Evolutionary conservation across 1,140 invertebrate genomes (phyloP), one percentile per base, ranked within the genome.

Genomic region (Helicoverpa armigera): DNA sequence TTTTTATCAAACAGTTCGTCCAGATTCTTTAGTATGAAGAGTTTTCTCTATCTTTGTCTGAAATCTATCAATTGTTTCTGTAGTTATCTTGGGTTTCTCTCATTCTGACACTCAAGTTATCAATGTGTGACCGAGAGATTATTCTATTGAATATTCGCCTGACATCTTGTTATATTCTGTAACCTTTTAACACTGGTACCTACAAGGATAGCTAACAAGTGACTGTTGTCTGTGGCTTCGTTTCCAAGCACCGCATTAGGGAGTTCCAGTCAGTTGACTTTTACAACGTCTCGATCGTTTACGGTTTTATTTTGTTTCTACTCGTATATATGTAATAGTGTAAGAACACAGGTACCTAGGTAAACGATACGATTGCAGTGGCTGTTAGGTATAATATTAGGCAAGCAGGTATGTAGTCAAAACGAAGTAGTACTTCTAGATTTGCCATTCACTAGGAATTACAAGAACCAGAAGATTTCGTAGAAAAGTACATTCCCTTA

Each of bases 271-370:
- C 69, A 16, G 69, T 72, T 72, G 69, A 54, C 50, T 72, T 72
- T 72, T 72, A 72, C 50, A 72, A 72, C 69, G 69, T 51, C 69
- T 72, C 50, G 50, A 72, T 72, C 50, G 69, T 53, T 72, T 72
- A 70, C 48, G 67, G 5, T 70, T 23, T 70, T 70, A 50, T 70
- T 70, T 53, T 70, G 23, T 70, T 70, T 29, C 65, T 50, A 18
- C 23, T 23, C 23, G 23, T 23, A 23, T 0, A 11, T 51, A 50
- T 69, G 65, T 69, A 69, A 69, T 51, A 69, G 43, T 69, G 29
- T 13, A 13, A 29, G 18, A 16, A 43, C 35, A 58, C 18, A 23
- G 10, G 61, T 65, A 16, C 63, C 35, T 65, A 48, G 43, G 63
- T 48, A 48, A 65, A 65, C 48, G 35, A 65, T 31, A 65, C 35